A percentile compares a stretch with the other conserved stretches of the same genome.
Conservation (phyloP, 2,888 invertebrate species). For the Choreutis nemorana region DNA sequence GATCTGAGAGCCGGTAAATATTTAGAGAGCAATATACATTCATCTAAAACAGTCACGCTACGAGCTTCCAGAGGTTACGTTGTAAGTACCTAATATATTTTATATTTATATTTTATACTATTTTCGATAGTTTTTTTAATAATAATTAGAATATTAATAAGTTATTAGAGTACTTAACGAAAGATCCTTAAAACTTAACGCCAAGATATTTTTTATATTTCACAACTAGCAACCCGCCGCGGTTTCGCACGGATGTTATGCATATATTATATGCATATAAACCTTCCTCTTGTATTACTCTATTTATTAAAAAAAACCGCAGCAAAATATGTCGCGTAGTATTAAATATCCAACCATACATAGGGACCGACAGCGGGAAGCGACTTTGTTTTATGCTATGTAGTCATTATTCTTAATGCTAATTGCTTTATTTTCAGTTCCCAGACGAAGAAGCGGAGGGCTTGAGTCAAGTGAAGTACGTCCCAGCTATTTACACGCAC, state of each 20-base stretch:
- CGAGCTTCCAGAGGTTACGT: constrained; percentile 91
- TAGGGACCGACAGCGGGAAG: too few relatives aligned
- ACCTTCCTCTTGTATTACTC: too few relatives aligned
- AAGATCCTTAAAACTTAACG: not conserved
- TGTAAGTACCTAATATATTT: constrained; percentile 60
- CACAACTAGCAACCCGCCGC: constrained; percentile 1
- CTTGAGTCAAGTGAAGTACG: constrained; percentile 85
- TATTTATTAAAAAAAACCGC: too few relatives aligned
- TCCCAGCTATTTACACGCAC: constrained; percentile 95
- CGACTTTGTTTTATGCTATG: too few relatives aligned
- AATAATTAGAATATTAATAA: too few relatives aligned
- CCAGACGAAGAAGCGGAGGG: constrained; percentile 87
- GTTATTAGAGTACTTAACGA: too few relatives aligned
- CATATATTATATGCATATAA: too few relatives aligned
- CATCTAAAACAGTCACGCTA: constrained; percentile 85
- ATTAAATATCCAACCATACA: too few relatives aligned
- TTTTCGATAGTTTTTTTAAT: not conserved
- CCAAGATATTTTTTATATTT: not conserved
- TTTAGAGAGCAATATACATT: constrained; percentile 88
- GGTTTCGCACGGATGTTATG: too few relatives aligned
- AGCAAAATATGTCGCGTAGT: too few relatives aligned
- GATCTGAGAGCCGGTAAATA: constrained; percentile 92
- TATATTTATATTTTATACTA: not conserved
- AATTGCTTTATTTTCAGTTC: constrained; percentile 62
- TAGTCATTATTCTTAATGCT: too few relatives aligned